Evolutionary conservation across 2,113 vertebrate species (phyloP), one percentile per base, ranked within the genome.

Genomic region (Channa maculata): DNA sequence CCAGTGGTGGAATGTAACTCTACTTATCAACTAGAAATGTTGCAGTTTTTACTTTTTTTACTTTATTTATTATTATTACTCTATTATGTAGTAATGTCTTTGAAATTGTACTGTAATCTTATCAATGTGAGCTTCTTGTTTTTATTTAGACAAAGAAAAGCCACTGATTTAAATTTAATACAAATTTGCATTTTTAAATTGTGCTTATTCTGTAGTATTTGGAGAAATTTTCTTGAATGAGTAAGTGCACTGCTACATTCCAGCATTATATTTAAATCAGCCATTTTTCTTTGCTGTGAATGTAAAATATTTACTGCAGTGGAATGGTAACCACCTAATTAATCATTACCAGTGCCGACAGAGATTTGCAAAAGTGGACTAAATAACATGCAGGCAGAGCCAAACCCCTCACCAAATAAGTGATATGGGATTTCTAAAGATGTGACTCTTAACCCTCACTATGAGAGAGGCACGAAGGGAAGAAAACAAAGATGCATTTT

Each of bases 261-360:
- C 51, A 57, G 24, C 8, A 48, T 67, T 82, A 54, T 66, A 48
- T 65, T 71, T 24, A 48, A 84, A 71, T 68, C 0, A 24, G 36
- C 41, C 69, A 15, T 12, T 69, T 69, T 75, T 55, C 9, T 75
- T 55, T 63, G 9, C 44, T 63, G 48, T 51, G 33, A 37, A 5
- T 38, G 24, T 46, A 68, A 69, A 70, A 46, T 77, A 44, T 79
- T 80, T 57, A 58, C 54, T 75, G 43, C 41, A 49, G 66, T 34
- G 38, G 34, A 10, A 54, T 68, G 51, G 52, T 33, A 52, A 15
- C 51, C 6, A 46, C 75, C 5, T 54, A 82, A 83, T 86, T 80
- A 83, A 84, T 87, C 71, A 81, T 67, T 68, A 64, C 14, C 55
- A 39, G 49, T 68, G 66, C 59, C 69, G 73, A 66, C 77, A 82